Percentiles rank a stretch among this genome's conserved stretches.
phyloP scores from a whole-genome alignment of 2,888 invertebrate genomes.

The Lasioglossum calceatum region DNA sequence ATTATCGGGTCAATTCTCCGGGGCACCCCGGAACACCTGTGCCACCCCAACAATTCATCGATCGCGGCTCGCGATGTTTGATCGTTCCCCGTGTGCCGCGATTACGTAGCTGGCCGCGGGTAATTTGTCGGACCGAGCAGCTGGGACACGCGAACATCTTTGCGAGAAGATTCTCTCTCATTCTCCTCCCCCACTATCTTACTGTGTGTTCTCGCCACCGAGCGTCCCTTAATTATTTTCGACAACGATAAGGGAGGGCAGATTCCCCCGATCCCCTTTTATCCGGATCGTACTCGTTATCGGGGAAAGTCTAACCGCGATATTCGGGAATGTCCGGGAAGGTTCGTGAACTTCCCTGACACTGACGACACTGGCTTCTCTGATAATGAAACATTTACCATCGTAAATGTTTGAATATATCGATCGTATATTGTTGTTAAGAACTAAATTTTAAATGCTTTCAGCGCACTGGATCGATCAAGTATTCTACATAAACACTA shows the following conservation, averaged over 20 bases:
- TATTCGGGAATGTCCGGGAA: neutral
- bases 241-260: neutral
- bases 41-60: neutral
- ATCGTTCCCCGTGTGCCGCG: conserved; percentile 5
- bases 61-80: conserved; percentile 7
- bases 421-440: too few species aligned
- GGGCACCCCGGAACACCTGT: neutral
- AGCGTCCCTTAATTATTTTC: neutral
- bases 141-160: neutral
- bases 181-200: neutral
- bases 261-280: neutral
- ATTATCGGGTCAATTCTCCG: conserved; percentile 11
- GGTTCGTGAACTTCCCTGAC: too few species aligned
- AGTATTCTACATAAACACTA: too few species aligned
- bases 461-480: too few species aligned
- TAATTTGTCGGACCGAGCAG: neutral
- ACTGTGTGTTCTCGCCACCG: neutral
- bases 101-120: neutral
- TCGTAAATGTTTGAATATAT: too few species aligned
- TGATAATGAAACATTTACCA: too few species aligned
- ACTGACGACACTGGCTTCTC: too few species aligned
- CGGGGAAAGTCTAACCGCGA: neutral
- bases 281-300: neutral
- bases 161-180: neutral
- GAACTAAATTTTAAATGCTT: too few species aligned